Base-by-base conservation (phyloP, 2,888 invertebrate species). In the Conchocele bisecta region DNA sequence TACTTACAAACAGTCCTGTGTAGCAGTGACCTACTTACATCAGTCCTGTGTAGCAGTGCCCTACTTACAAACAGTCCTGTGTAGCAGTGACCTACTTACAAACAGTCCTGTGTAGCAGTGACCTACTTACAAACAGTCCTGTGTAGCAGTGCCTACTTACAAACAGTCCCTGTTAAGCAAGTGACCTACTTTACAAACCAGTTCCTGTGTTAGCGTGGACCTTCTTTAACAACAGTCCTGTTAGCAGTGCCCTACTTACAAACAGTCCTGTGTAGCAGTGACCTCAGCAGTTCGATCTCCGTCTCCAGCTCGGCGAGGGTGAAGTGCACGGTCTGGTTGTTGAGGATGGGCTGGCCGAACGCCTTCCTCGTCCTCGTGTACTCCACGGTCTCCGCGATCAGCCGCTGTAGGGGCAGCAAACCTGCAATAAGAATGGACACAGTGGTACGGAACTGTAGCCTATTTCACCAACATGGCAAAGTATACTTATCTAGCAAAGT, bases 291-390 rank as follows among this genome's bases (percentile, higher is more conserved):
- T 81, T 93, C 93, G 13, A 93, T 86, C 84, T 93, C 93, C 7
- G 93, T 92, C 59, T 91, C 89, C 46, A 93, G 85, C 80, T 93
- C 93, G 3, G 93, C 93, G 42, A 93, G 86, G n/a, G 90, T 87
- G 84, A 91, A 93, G 75, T 93, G 92, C n/a, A 93, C 91, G 31
- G 75, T 67, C 70, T 91, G 91, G 70, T 90, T 89, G 81, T 85
- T 74, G 2, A 93, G 83, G 6, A 93, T 83, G 0, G 93, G 89
- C 59, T 89, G 84, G 6, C 92, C 93, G 85, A 93, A 93, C 2
- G 91, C 91, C 53, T 91, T 88, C 51, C 93, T 84, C 20, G 92
- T 87, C 31, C 83, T 78, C 0, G 92, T 91, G 86, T 93, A 93
- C 33, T 92, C 92, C n/a, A 91, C 89, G 2, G 93, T 93, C 35